Percentiles rank a stretch among this genome's conserved stretches.
Evolutionary conservation across 2,113 vertebrate species (phyloP).

Genomic region (Cynocephalus volans): DNA sequence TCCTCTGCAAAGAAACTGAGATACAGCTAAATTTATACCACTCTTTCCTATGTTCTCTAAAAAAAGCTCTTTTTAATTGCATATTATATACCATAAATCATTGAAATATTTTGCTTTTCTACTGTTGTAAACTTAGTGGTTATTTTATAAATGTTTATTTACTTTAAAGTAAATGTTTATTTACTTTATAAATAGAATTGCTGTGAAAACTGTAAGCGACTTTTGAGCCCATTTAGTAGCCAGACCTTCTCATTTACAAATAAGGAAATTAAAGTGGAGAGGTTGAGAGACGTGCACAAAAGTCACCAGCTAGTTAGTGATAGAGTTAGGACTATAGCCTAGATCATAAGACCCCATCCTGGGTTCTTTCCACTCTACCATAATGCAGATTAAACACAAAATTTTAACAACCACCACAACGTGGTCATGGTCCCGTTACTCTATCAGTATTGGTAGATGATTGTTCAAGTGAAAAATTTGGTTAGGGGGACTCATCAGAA

Average conservation of each 20-base stretch:
- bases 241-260: not conserved
- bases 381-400: not conserved
- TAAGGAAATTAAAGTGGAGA: not conserved
- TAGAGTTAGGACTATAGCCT: not conserved
- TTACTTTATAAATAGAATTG: not conserved
- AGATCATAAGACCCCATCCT: not conserved
- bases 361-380: not conserved
- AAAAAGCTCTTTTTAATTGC: not conserved
- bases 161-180: not conserved
- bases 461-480: not conserved
- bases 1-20: not conserved
- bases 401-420: not conserved
- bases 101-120: not conserved
- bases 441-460: not conserved
- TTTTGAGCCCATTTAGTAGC: not conserved
- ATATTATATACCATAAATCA: not conserved
- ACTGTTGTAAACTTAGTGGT: not conserved
- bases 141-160: slow-evolving; percentile 7
- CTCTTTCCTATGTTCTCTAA: not conserved
- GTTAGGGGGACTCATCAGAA: not conserved
- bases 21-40: not conserved
- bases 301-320: not conserved
- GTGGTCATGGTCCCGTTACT: not conserved
- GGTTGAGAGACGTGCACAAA: not conserved
- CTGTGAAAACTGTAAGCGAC: not conserved